Evolutionary conservation across 2,888 invertebrate species (phyloP).

Genomic region (Nasonovia ribisnigri): DNA sequence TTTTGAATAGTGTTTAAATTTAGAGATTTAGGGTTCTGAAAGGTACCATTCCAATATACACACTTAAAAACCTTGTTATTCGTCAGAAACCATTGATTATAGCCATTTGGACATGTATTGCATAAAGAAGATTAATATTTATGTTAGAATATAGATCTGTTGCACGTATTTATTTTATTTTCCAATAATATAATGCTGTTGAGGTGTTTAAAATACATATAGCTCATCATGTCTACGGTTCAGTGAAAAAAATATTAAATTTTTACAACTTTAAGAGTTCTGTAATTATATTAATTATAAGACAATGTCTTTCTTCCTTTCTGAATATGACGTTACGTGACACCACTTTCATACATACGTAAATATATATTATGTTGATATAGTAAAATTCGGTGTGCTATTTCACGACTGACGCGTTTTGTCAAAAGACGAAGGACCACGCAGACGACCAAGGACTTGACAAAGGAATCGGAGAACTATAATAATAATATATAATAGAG

Average conservation of each 20-base stretch:
- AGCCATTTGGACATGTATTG: too few species aligned
- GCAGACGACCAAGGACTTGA: neutral
- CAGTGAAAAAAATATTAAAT: neutral
- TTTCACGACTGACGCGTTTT: neutral
- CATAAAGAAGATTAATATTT: too few species aligned
- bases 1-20: neutral
- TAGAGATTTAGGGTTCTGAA: too few species aligned
- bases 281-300: neutral
- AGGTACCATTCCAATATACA: too few species aligned
- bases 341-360: neutral
- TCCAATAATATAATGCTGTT: neutral
- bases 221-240: too few species aligned
- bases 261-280: neutral
- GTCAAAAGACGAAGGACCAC: neutral
- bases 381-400: neutral
- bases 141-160: too few species aligned
- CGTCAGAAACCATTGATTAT: too few species aligned
- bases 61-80: too few species aligned
- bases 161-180: neutral
- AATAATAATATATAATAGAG: neutral
- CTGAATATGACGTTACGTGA: neutral
- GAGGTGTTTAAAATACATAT: neutral
- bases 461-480: constrained; percentile 4
- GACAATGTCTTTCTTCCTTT: neutral
- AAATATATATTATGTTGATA: neutral